These are phyloP conservation scores for Aspidiotus rigidus DNA, from an alignment of 2,888 invertebrate genomes.

Conservation along the genomic window DNA sequence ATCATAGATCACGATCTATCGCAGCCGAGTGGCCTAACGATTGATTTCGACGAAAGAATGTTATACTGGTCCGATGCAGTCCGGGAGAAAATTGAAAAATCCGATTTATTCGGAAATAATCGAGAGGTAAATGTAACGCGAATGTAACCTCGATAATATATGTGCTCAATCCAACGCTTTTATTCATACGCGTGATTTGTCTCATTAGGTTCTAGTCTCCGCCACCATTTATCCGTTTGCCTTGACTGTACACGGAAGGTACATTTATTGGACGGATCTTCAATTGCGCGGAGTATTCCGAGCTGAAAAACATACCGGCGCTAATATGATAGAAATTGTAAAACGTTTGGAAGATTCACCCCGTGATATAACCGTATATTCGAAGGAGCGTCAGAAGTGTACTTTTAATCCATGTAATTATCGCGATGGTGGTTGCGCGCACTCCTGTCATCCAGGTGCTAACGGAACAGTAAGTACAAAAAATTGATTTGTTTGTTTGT, in stretches of 20 bases:
- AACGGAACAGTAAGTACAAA: conserved; percentile 53
- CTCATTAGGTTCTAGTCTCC: conserved; percentile 54
- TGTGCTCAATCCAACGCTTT: neutral
- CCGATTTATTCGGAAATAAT: conserved; percentile 75
- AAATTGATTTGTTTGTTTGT: neutral
- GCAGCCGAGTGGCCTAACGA: conserved; percentile 89
- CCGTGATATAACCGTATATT: conserved; percentile 81
- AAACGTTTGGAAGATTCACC: conserved; percentile 87
- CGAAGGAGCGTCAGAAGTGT: conserved; percentile 68
- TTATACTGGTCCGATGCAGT: conserved; percentile 97
- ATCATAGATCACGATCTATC: conserved; percentile 84
- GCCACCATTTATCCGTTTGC: conserved; percentile 94
- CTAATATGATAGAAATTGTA: conserved; percentile 87
- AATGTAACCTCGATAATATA: neutral
- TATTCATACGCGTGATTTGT: neutral
- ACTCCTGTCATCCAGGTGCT: conserved; percentile 82
- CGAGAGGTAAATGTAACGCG: conserved; percentile 51
- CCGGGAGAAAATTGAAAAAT: conserved; percentile 86
- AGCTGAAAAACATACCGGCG: conserved; percentile 94
- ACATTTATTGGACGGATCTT: conserved; percentile 94
- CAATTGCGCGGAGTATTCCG: conserved; percentile 88
- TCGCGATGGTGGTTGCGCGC: conserved; percentile 91
- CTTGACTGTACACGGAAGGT: conserved; percentile 77
- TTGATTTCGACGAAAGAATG: conserved; percentile 88
- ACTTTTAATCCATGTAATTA: conserved; percentile 72